These are phyloP conservation scores for Thamnaconus septentrionalis DNA, from an alignment of 2,113 vertebrate species.

Conservation along the genomic window DNA sequence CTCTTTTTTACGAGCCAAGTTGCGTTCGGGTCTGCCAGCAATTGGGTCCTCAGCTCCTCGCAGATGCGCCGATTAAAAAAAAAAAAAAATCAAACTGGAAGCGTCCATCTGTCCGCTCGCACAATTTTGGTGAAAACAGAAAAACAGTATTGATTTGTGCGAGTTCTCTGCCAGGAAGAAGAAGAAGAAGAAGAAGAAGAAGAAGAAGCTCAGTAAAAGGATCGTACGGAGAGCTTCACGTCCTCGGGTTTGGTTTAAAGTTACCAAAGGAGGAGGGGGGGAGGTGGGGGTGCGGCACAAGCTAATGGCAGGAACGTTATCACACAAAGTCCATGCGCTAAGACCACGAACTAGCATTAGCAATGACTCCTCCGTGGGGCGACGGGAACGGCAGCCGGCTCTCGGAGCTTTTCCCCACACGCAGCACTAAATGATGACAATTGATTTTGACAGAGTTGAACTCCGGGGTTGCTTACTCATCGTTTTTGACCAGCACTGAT, in stretches of 20 bases:
- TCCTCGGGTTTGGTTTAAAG: neutral
- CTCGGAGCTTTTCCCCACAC: conserved; percentile 8
- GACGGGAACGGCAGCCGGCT: neutral
- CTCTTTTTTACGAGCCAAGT: too few species aligned
- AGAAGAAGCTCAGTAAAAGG: neutral
- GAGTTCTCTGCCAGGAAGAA: neutral
- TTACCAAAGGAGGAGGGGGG: neutral
- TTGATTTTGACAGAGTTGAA: conserved; percentile 51
- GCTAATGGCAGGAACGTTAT: too few species aligned
- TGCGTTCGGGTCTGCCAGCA: neutral
- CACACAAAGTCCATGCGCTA: too few species aligned
- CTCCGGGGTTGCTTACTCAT: conserved; percentile 57
- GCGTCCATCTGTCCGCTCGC: neutral
- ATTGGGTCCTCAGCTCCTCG: neutral
- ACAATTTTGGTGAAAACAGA: neutral
- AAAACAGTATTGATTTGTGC: neutral
- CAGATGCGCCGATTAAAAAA: neutral
- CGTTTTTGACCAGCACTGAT: conserved; percentile 53
- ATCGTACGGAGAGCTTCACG: neutral
- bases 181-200: too few species aligned
- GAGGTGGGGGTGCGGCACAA: neutral
- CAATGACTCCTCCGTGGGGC: neutral
- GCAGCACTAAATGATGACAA: conserved; percentile 39
- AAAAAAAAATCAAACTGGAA: neutral
- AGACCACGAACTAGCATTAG: neutral